Conservation (phyloP, 2,888 invertebrate genomes). For the Lymantria dispar region DNA sequence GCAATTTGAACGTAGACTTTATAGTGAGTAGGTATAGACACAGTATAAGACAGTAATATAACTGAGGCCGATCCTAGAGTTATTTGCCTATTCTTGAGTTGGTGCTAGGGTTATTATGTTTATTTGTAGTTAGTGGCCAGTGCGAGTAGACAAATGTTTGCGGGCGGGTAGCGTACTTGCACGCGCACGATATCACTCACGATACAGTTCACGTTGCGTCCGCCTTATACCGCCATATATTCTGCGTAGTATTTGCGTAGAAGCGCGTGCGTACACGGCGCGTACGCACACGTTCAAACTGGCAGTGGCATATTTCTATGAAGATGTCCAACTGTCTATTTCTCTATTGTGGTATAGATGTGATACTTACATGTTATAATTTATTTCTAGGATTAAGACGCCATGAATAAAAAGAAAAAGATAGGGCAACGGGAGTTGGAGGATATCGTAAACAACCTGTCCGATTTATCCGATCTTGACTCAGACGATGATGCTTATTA, state of each 20-base stretch:
- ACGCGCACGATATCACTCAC: no score
- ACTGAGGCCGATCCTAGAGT: no score
- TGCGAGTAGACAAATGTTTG: no score
- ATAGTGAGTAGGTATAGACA: not conserved
- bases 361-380: conserved; percentile 7
- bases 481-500: conserved; percentile 24
- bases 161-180: no score
- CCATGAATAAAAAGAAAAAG: conserved; percentile 4
- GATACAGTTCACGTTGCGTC: no score
- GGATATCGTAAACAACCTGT: conserved; percentile 15
- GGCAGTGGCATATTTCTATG: not conserved
- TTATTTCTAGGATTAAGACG: conserved; percentile 7
- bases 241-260: no score
- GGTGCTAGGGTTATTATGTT: no score
- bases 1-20: not conserved
- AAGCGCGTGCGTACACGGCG: not conserved
- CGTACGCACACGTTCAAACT: not conserved
- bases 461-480: conserved; percentile 23
- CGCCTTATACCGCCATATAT: not conserved
- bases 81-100: no score
- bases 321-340: no score
- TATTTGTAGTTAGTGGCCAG: no score
- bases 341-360: not conserved
- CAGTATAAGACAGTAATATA: no score
- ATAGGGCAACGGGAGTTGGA: conserved; percentile 6